These are phyloP conservation scores for Prosapia bicincta DNA, from an alignment of 2,888 invertebrate genomes.

Conservation along the genomic window DNA sequence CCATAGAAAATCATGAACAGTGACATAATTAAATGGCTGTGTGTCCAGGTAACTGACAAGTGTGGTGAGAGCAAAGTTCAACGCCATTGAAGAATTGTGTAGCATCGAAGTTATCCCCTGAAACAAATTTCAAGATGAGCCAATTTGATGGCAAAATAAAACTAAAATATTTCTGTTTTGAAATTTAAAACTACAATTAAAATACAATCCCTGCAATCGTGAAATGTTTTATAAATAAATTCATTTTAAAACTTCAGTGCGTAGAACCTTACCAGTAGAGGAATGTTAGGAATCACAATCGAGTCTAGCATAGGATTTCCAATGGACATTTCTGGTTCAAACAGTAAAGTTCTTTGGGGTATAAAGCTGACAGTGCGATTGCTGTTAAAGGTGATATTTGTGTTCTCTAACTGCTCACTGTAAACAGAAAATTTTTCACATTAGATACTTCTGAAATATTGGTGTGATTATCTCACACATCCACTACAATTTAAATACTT, in stretches of 20 bases:
- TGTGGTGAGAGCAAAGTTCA: slow-evolving; percentile 59
- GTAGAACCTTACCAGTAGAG: slow-evolving; percentile 59
- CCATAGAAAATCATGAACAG: slow-evolving; percentile 72
- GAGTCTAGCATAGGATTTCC: slow-evolving; percentile 59
- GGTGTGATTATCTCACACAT: too few relatives aligned
- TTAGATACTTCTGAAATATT: too few relatives aligned
- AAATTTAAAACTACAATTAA: too few relatives aligned
- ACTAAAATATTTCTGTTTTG: too few relatives aligned
- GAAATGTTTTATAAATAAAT: too few relatives aligned
- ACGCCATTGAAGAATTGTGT: slow-evolving; percentile 52
- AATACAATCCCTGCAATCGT: too few relatives aligned
- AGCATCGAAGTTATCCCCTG: slow-evolving; percentile 58
- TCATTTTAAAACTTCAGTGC: too few relatives aligned
- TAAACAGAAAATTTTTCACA: slow-evolving; percentile 42
- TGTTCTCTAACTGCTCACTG: slow-evolving; percentile 66
- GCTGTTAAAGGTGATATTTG: slow-evolving; percentile 60
- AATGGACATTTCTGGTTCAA: slow-evolving; percentile 61
- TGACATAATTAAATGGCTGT: slow-evolving; percentile 59
- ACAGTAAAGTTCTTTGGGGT: slow-evolving; percentile 57
- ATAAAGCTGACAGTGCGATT: slow-evolving; percentile 60
- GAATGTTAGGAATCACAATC: slow-evolving; percentile 66
- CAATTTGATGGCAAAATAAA: too few relatives aligned
- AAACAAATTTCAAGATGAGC: too few relatives aligned
- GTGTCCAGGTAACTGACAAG: slow-evolving; percentile 55
- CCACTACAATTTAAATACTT: too few relatives aligned